Evolutionary conservation across 2,888 invertebrate genomes (phyloP).

Genomic region (Panzeria rudis): DNA sequence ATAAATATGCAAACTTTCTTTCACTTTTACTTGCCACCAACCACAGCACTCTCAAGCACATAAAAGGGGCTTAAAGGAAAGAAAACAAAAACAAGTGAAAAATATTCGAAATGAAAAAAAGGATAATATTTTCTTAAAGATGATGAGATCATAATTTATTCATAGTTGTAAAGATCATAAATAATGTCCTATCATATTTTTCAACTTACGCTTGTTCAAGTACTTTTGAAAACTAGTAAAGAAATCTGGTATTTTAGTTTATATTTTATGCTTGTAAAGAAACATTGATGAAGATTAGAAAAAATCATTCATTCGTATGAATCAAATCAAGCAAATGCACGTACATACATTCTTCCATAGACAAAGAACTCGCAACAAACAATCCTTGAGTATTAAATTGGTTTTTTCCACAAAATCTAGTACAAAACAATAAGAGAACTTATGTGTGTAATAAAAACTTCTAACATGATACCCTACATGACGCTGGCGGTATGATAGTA

Average conservation of each 20-base stretch:
- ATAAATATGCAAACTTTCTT: slow-evolving; percentile 54
- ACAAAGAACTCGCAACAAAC: slow-evolving; percentile 38
- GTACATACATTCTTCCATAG: not conserved
- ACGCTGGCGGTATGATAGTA: not conserved
- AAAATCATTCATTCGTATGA: slow-evolving; percentile 59
- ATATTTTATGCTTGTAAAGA: slow-evolving; percentile 24
- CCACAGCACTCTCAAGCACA: not conserved
- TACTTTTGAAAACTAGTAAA: not conserved
- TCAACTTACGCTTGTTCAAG: slow-evolving; percentile 16
- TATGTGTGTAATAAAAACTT: slow-evolving; percentile 17
- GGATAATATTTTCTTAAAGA: slow-evolving; percentile 69
- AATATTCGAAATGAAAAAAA: slow-evolving; percentile 7
- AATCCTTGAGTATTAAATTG: slow-evolving; percentile 71
- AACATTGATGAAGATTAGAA: slow-evolving; percentile 70
- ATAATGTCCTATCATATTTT: slow-evolving; percentile 51
- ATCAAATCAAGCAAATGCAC: slow-evolving; percentile 28
- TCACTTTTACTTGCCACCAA: slow-evolving; percentile 61
- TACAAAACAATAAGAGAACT: slow-evolving; percentile 41
- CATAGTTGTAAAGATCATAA: slow-evolving; percentile 63
- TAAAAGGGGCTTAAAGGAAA: not conserved
- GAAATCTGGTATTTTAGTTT: slow-evolving; percentile 10
- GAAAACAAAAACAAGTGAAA: not conserved
- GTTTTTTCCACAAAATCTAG: slow-evolving; percentile 68
- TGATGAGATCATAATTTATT: slow-evolving; percentile 72
- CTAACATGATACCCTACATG: slow-evolving; percentile 25